Base-by-base conservation (phyloP, 1,140 invertebrate species). In the Proctacanthus coquilletti region DNA sequence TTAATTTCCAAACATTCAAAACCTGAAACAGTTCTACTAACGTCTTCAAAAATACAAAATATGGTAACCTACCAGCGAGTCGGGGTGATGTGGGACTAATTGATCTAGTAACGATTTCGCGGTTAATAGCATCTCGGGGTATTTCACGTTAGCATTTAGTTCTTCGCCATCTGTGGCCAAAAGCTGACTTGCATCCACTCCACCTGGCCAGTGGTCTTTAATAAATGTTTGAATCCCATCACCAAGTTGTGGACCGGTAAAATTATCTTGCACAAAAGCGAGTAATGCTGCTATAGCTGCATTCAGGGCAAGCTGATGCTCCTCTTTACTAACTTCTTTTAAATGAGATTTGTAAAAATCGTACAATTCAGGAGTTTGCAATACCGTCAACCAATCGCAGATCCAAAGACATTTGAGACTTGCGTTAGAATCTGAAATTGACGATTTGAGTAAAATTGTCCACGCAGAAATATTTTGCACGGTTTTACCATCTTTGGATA, bases 251-350 rank as follows among this genome's bases (percentile, higher is more conserved):
- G 82, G 80, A 8, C 84, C 78, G 39, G 75, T 77, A 68, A 82
- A 89, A 61, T 91, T 92, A 23, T 64, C 66, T 60, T 86, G 78
- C 40, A 83, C 69, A 64, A 88, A 91, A 25, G 68, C 63, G 36
- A 80, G 66, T 10, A 87, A 56, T 40, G 71, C 68, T 11, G 74
- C 58, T 31, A 77, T 59, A 3, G 41, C 33, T 13, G 34, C 2
- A 13, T 13, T 25, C 23, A 25, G 6, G n/a, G 23, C n/a, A n/a
- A n/a, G n/a, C n/a, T n/a, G n/a, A n/a, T n/a, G n/a, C n/a, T n/a
- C n/a, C n/a, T n/a, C n/a, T n/a, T n/a, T n/a, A n/a, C n/a, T n/a
- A n/a, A n/a, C n/a, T n/a, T n/a, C n/a, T n/a, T n/a, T n/a, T n/a
- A n/a, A n/a, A n/a, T n/a, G n/a, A 25, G n/a, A n/a, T 25, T 25